Percentiles rank a stretch among this genome's conserved stretches.
These are phyloP conservation scores for Manis pentadactyla DNA, from an alignment of 2,797 vertebrate species.

Conservation along the genomic window DNA sequence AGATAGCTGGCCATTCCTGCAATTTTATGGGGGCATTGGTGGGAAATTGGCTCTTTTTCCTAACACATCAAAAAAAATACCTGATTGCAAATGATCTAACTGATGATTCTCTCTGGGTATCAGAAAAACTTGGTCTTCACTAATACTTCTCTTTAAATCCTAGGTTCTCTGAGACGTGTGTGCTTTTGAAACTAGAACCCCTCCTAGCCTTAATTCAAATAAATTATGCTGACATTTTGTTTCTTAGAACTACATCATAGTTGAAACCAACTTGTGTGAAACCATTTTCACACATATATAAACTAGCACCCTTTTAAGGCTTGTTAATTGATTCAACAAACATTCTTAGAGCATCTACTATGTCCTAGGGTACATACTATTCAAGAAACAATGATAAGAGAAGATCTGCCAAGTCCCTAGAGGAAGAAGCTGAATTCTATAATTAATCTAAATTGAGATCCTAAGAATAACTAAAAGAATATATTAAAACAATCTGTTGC, in stretches of 20 bases:
- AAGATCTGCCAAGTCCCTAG: neutral
- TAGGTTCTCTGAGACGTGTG: neutral
- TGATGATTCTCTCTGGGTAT: neutral
- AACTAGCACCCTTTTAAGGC: neutral
- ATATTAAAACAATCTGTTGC: neutral
- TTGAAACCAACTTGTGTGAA: slow-evolving; percentile 1
- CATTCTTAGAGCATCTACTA: neutral
- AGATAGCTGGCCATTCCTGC: neutral
- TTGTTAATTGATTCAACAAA: neutral
- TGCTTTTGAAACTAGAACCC: neutral
- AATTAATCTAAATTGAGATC: neutral
- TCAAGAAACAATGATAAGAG: neutral
- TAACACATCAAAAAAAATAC: neutral
- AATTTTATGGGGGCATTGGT: neutral
- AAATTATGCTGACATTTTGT: neutral
- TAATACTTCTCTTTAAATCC: slow-evolving; percentile 15
- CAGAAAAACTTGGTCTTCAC: neutral
- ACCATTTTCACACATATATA: neutral
- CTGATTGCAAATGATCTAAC: neutral
- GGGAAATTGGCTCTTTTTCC: neutral
- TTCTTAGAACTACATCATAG: slow-evolving; percentile 28
- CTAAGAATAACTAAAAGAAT: neutral
- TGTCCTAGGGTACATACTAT: neutral
- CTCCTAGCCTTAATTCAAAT: neutral
- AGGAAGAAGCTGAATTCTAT: neutral